These are phyloP conservation scores for Molossus alvarezi DNA, from an alignment of 2,797 vertebrate genomes.

Conservation along the genomic window DNA sequence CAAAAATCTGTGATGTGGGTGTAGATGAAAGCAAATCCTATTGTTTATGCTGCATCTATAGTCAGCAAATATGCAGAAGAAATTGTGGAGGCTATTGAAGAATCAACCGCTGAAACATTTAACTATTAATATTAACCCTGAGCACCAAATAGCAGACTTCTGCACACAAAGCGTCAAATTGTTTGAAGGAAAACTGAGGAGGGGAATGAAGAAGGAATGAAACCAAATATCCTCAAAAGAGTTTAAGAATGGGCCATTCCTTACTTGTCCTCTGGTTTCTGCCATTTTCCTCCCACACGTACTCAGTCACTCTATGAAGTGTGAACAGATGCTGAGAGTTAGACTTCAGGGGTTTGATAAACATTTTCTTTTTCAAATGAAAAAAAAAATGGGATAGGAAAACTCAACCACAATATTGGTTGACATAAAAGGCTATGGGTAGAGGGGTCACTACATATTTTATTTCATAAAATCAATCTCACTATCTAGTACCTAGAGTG, in stretches of 20 bases:
- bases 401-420: neutral
- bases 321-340: conserved; percentile 35
- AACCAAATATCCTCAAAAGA: conserved; percentile 48
- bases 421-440: neutral
- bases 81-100: neutral
- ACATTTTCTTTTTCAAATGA: neutral
- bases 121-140: conserved; percentile 63
- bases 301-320: conserved; percentile 43
- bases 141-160: conserved; percentile 51
- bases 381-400: neutral
- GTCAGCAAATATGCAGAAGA: neutral
- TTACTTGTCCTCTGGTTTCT: conserved; percentile 18
- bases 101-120: conserved; percentile 19
- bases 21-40: conserved; percentile 54
- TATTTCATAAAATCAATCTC: conserved; percentile 24
- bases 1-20: neutral
- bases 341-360: neutral
- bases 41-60: conserved; percentile 15
- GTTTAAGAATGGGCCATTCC: neutral
- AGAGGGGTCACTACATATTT: neutral
- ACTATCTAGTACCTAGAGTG: neutral
- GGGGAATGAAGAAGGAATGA: neutral
- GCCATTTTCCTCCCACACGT: conserved; percentile 53
- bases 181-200: neutral
- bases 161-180: neutral